Base-by-base conservation (phyloP, 2,888 invertebrate genomes). In the Troglohyphantes excavatus region DNA sequence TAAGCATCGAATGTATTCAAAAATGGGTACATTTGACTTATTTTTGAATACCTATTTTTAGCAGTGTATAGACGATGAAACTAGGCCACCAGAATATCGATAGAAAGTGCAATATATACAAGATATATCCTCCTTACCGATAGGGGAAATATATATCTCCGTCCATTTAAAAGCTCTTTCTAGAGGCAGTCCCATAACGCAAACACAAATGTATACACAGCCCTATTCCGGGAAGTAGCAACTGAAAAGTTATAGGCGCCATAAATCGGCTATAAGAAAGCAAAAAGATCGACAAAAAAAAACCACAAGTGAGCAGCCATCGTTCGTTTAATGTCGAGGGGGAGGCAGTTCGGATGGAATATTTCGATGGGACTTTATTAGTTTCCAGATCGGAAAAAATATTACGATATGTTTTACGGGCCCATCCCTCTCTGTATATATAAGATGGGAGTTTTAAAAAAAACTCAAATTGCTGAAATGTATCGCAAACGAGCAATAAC, bases 251-350 rank as follows among this genome's bases (percentile, higher is more conserved):
- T 84, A 84, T 75, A 33, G 75, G 33, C 29, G 26, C 23, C 75
- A 84, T 84, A 84, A 84, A 84, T 84, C 53, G 82, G 59, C 33
- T 21, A 82, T 72, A 70, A 70, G 81, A 70, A 19, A 29, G 79
- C 17, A 27, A 53, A 75, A 72, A 23, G 29, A n/a, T n/a, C n/a
- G n/a, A n/a, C 23, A 26, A 23, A 26, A 2, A 33, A 53, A 67
- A 67, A n/a, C 67, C 39, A 19, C 63, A 65, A 29, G 72, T 72
- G 19, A 43, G 9, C 23, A 43, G 2, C 78, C 26, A 59, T 53
- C 53, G 53, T n/a, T 53, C 53, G 53, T 53, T 53, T n/a, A 39
- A 13, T 39, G 9, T n/a, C n/a, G n/a, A n/a, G 3, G 13, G 53
- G 53, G 17, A 53, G n/a, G n/a, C n/a, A 13, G 5, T 53, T 53